Base-by-base conservation (phyloP, 2,113 vertebrate species). In the Gymnocephalus cernua region DNA sequence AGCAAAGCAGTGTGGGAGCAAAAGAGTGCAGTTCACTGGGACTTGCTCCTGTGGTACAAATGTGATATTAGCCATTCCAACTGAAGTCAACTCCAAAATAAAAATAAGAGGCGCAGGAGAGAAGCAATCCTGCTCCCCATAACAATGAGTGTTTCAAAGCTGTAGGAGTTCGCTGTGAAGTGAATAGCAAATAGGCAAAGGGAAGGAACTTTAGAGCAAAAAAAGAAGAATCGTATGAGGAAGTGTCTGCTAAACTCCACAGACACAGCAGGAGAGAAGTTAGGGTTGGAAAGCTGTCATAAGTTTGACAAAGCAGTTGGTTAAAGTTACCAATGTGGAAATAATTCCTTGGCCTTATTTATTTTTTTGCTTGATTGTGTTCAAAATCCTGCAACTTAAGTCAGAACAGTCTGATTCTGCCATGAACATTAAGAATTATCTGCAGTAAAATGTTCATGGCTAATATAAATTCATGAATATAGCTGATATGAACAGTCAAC, bases 131-230 rank as follows among this genome's bases (percentile, higher is more conserved):
- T 72, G 76, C 80, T 89, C 67, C 62, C 56, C 82, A 93, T 88
- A 87, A 91, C 83, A 90, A 93, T 88, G 88, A 90, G 68, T n/a
- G 77, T 83, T 89, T 88, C 86, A 84, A 78, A 87, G 86, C 64
- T 47, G 82, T 45, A 47, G 79, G 86, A 88, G 88, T 65, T 21
- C 19, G 85, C 70, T 83, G 87, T 85, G 87, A 83, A 83, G 71
- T 61, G 89, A 92, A 91, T 88, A 53, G 73, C 76, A 91, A 91
- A 91, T 45, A 80, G 84, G 82, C 15, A 18, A 83, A 35, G 16
- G 25, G 35, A 80, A 77, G 62, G 50, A 74, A 72, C 65, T 88
- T 81, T 59, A 66, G 38, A 81, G 66, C 2, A 7, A 44, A 53
- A 41, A 57, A 61, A 76, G 66, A 23, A 32, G 23, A 57, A 77